Evolutionary conservation across 2,888 invertebrate genomes (phyloP).

Genomic region (Lycaena phlaeas): DNA sequence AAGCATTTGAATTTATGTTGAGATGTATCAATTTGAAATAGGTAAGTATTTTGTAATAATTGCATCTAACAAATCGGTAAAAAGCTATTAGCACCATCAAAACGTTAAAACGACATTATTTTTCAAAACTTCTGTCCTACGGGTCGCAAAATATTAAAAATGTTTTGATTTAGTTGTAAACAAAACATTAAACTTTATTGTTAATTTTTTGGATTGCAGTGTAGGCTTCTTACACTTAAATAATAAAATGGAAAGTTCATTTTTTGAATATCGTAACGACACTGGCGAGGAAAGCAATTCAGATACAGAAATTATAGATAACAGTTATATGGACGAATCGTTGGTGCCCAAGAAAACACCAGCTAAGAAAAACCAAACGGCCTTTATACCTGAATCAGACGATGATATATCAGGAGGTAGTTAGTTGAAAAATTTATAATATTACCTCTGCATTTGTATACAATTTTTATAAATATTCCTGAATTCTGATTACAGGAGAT

Average conservation of each 20-base stretch:
- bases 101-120: slow-evolving; percentile 4
- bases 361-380: slow-evolving; percentile 38
- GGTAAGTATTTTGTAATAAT: too few relatives aligned
- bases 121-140: too few relatives aligned
- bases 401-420: slow-evolving; percentile 45
- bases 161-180: too few relatives aligned
- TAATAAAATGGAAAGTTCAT: slow-evolving; percentile 56
- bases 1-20: too few relatives aligned
- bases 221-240: too few relatives aligned
- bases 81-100: background rate
- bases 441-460: too few relatives aligned
- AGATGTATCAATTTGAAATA: too few relatives aligned
- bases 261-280: slow-evolving; percentile 52
- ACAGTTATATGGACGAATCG: slow-evolving; percentile 39
- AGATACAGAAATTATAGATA: slow-evolving; percentile 56
- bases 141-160: too few relatives aligned
- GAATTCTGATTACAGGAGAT: slow-evolving; percentile 28
- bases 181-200: too few relatives aligned
- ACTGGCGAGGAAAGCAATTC: slow-evolving; percentile 13
- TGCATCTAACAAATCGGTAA: too few relatives aligned
- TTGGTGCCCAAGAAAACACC: slow-evolving; percentile 33
- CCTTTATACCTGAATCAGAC: slow-evolving; percentile 56
- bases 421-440: too few relatives aligned
- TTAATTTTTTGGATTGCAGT: too few relatives aligned
- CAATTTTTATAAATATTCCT: background rate